phyloP scores from a whole-genome alignment of 2,888 invertebrate species.

The Caenorhabditis sulstoni region DNA sequence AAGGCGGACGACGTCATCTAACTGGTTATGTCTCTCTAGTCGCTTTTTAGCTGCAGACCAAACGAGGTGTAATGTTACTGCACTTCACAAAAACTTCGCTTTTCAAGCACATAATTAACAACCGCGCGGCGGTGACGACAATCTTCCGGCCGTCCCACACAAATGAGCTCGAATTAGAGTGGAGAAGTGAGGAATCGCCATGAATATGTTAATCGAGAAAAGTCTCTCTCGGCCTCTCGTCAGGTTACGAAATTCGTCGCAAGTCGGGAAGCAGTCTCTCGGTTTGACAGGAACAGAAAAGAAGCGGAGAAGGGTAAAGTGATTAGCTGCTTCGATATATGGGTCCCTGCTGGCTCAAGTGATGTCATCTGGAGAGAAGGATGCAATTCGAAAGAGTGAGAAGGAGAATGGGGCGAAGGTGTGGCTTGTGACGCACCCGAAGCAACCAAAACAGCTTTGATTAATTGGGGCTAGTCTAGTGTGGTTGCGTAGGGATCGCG shows the following conservation, averaged over 20 bases:
- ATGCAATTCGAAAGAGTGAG: background rate
- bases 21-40: constrained; percentile 52
- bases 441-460: constrained; percentile 7
- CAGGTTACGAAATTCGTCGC: constrained; percentile 41
- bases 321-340: constrained; percentile 24
- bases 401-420: background rate
- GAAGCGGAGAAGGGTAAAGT: constrained; percentile 21
- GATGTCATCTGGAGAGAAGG: constrained; percentile 21
- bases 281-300: constrained; percentile 3
- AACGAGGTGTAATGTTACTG: constrained; percentile 54
- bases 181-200: background rate
- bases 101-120: constrained; percentile 37
- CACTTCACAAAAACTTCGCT: constrained; percentile 34
- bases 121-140: constrained; percentile 26
- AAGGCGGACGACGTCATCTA: constrained; percentile 36
- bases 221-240: background rate
- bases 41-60: constrained; percentile 30
- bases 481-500: background rate
- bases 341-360: constrained; percentile 14
- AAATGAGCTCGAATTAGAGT: constrained; percentile 11
- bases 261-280: background rate
- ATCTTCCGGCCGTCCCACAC: background rate
- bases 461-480: background rate
- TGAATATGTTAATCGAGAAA: constrained; percentile 23
- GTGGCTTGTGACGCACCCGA: background rate